A percentile compares a stretch with the other conserved stretches of the same genome.
phyloP scores from a whole-genome alignment of 2,113 vertebrate genomes.

The Delphinapterus leucas region DNA sequence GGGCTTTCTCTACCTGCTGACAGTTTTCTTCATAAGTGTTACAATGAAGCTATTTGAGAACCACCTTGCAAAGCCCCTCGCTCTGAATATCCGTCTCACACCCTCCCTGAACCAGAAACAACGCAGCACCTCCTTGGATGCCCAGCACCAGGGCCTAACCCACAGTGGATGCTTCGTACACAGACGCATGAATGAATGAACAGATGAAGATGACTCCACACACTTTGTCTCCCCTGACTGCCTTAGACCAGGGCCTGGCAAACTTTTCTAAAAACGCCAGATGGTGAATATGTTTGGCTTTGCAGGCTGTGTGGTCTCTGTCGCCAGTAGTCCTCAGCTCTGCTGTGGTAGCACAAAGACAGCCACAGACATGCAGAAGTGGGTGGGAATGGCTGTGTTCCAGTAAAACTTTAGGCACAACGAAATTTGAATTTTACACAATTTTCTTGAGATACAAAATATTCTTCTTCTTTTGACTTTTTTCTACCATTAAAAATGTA shows the following conservation, averaged over 20 bases:
- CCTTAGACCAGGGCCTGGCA: background rate
- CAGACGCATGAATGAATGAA: background rate
- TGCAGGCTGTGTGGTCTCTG: background rate
- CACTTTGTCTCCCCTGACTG: background rate
- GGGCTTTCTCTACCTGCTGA: background rate
- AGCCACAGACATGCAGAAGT: background rate
- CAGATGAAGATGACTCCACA: background rate
- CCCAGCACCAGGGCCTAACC: background rate
- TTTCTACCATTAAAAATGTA: background rate
- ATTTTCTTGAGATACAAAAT: background rate
- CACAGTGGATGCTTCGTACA: background rate
- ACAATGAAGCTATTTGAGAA: conserved; percentile 45
- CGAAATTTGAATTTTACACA: background rate
- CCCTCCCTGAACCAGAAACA: background rate
- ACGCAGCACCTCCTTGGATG: background rate
- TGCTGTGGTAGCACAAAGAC: background rate
- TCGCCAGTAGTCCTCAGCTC: background rate
- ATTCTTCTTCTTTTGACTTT: background rate
- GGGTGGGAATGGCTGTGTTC: background rate
- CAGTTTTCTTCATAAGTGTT: conserved; percentile 48
- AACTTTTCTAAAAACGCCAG: background rate
- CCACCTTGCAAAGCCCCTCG: conserved; percentile 38
- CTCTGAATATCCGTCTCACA: background rate
- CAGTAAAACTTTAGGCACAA: background rate
- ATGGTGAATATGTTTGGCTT: background rate